These are phyloP conservation scores for Pelagia noctiluca DNA, from an alignment of 30 jellyfish, hydroid and myxozoan genomes.

Conservation along the genomic window DNA sequence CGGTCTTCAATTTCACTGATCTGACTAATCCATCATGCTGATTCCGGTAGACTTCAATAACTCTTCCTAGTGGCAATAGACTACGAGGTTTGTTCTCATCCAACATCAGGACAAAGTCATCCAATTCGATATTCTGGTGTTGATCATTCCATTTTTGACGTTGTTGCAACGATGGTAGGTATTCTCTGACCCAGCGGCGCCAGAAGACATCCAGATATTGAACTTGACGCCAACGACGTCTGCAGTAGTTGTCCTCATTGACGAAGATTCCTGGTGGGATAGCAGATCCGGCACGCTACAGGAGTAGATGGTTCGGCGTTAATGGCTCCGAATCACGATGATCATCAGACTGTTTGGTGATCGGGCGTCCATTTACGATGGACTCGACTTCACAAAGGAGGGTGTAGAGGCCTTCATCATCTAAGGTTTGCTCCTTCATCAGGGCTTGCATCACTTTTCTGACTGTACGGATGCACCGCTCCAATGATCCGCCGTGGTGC, in stretches of 20 bases:
- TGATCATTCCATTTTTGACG: background rate
- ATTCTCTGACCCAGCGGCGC: background rate
- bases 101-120: background rate
- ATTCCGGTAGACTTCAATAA: background rate
- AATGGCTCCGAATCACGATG: background rate
- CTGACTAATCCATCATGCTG: background rate
- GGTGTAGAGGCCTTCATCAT: background rate
- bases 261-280: too few species aligned
- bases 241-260: too few species aligned
- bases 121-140: too few species aligned
- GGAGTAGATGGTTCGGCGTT: background rate
- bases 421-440: background rate
- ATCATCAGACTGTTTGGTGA: background rate
- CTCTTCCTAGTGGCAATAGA: background rate
- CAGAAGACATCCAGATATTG: background rate
- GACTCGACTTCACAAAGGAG: too few species aligned
- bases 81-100: background rate
- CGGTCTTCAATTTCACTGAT: background rate
- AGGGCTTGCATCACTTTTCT: background rate
- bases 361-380: background rate
- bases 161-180: background rate
- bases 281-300: background rate
- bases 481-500: background rate
- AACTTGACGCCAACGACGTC: too few species aligned
- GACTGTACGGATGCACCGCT: background rate